A percentile compares a stretch with the other conserved stretches of the same genome.
Evolutionary conservation across 2,888 invertebrate species (phyloP).

Genomic region (Helleia helle): DNA sequence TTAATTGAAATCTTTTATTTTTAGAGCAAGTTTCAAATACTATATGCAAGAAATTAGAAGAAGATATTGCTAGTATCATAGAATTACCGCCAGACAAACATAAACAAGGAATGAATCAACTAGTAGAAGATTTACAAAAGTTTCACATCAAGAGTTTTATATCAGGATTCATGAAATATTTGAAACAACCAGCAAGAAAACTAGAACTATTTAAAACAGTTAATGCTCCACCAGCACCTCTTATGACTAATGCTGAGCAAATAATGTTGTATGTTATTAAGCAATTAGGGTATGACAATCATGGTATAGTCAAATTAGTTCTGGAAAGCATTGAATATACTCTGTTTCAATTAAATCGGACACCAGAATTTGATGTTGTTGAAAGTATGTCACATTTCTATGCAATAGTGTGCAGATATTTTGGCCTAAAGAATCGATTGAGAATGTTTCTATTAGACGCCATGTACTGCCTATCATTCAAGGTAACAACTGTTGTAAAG

Average conservation of each 20-base stretch:
- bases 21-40: slow-evolving; percentile 33
- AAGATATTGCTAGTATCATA: slow-evolving; percentile 29
- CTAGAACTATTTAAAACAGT: slow-evolving; percentile 39
- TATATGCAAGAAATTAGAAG: slow-evolving; percentile 35
- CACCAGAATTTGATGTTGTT: slow-evolving; percentile 46
- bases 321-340: slow-evolving; percentile 45
- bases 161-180: slow-evolving; percentile 38
- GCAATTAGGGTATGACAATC: slow-evolving; percentile 29
- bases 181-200: slow-evolving; percentile 42
- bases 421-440: slow-evolving; percentile 38
- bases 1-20: slow-evolving; percentile 21
- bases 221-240: slow-evolving; percentile 34
- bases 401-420: slow-evolving; percentile 51
- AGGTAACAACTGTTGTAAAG: slow-evolving; percentile 47
- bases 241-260: slow-evolving; percentile 55
- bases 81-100: slow-evolving; percentile 28
- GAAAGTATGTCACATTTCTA: slow-evolving; percentile 57
- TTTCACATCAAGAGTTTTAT: slow-evolving; percentile 36
- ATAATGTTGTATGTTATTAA: slow-evolving; percentile 43
- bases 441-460: slow-evolving; percentile 56
- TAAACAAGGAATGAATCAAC: slow-evolving; percentile 32
- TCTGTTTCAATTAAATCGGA: slow-evolving; percentile 46
- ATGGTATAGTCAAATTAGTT: slow-evolving; percentile 33
- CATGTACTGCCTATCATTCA: slow-evolving; percentile 60
- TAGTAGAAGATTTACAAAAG: slow-evolving; percentile 36